These are phyloP conservation scores for Volucella inflata DNA, from an alignment of 2,888 invertebrate species.

Conservation along the genomic window DNA sequence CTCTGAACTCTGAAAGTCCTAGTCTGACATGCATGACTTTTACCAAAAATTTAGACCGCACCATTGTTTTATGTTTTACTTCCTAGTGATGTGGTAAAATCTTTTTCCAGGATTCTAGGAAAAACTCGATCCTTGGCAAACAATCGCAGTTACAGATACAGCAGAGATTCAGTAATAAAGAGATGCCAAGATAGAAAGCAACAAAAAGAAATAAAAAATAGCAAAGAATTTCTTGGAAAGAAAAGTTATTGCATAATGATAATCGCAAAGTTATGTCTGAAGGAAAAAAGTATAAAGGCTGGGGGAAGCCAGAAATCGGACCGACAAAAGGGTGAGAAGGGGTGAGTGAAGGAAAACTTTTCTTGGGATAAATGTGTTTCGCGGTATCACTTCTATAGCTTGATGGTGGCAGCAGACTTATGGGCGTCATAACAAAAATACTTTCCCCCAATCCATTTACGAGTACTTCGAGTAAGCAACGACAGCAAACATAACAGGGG, in stretches of 20 bases:
- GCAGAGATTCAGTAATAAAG: not conserved
- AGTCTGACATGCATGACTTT: too few species aligned
- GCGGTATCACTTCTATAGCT: conserved; percentile 58
- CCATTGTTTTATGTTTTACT: too few species aligned
- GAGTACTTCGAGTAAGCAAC: conserved; percentile 14
- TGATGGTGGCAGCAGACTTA: conserved; percentile 64
- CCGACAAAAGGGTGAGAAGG: not conserved
- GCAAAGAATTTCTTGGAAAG: conserved; percentile 20
- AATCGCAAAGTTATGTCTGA: conserved; percentile 61
- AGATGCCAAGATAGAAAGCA: conserved; percentile 37
- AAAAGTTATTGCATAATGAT: conserved; percentile 68
- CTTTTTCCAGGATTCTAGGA: too few species aligned
- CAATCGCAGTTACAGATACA: too few species aligned
- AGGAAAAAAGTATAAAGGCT: conserved; percentile 3
- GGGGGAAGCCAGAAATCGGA: conserved; percentile 3
- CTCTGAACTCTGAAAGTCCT: too few species aligned
- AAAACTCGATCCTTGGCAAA: too few species aligned
- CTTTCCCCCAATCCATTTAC: too few species aligned
- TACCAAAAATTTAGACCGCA: too few species aligned
- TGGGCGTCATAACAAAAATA: conserved; percentile 59
- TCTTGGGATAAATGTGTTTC: conserved; percentile 61
- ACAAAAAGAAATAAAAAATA: conserved; percentile 24
- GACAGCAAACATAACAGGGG: not conserved
- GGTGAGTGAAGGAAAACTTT: not conserved
- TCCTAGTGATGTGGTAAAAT: too few species aligned